Evolutionary conservation across 1,140 invertebrate species (phyloP).

Genomic region (Platorchestia sp.): DNA sequence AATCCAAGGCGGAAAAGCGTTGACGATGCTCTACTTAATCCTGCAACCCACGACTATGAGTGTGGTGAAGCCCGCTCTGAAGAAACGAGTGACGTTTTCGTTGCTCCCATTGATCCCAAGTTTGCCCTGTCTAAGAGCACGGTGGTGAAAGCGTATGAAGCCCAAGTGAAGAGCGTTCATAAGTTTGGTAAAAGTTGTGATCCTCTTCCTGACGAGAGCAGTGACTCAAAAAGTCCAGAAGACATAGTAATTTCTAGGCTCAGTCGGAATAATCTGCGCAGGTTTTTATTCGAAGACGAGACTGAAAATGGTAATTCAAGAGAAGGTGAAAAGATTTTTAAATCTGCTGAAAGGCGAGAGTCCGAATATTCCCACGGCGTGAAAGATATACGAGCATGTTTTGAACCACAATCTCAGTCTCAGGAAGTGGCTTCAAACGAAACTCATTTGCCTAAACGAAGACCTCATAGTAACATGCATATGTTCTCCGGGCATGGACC

Average conservation of each 20-base stretch:
- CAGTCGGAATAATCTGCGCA: constrained; percentile 66
- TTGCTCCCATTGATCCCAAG: constrained; percentile 64
- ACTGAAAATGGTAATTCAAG: neutral
- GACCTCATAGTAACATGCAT: constrained; percentile 38
- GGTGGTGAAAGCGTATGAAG: constrained; percentile 66
- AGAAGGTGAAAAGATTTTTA: neutral
- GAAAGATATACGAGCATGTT: neutral
- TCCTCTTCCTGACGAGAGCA: constrained; percentile 58
- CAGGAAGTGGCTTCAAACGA: neutral
- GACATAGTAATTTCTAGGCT: constrained; percentile 67
- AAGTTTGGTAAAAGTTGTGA: constrained; percentile 56
- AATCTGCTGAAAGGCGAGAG: neutral
- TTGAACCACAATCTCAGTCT: neutral
- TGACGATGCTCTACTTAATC: constrained; percentile 15
- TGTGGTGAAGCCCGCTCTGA: neutral
- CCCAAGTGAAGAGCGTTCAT: constrained; percentile 66
- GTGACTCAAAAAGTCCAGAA: constrained; percentile 65
- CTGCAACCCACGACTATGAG: neutral
- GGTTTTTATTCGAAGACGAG: constrained; percentile 67
- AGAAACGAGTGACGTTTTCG: constrained; percentile 59
- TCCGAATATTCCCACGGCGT: constrained; percentile 29
- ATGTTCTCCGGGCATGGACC: constrained; percentile 9
- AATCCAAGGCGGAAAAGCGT: constrained; percentile 26
- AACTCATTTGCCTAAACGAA: constrained; percentile 33
- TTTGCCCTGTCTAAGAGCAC: constrained; percentile 66